A percentile compares a stretch with the other conserved stretches of the same genome.
Conservation (phyloP, 2,888 invertebrate genomes). For the Scaptomyza polygonia region DNA sequence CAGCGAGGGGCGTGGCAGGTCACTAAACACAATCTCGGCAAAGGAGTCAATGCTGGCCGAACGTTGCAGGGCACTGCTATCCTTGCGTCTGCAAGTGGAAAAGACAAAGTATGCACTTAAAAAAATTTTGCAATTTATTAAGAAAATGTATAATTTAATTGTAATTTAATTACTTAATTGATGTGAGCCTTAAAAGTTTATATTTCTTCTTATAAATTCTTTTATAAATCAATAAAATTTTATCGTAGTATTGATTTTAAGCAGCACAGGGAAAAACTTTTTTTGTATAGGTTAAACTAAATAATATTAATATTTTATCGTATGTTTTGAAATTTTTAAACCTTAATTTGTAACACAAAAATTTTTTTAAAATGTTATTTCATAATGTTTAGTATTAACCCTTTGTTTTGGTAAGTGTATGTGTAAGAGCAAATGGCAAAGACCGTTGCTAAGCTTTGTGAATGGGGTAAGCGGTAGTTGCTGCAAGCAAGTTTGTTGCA, state of each 20-base stretch:
- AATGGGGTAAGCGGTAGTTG: conserved; percentile 16
- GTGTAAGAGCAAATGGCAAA: conserved; percentile 23
- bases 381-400: neutral
- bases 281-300: no score
- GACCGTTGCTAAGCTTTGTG: conserved; percentile 4
- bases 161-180: no score
- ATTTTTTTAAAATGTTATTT: neutral
- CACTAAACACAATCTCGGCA: conserved; percentile 89
- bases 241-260: no score
- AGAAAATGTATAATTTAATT: no score
- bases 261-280: no score
- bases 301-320: no score
- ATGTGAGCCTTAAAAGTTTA: no score
- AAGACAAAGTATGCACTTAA: conserved; percentile 3
- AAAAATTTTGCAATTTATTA: neutral
- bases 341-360: no score
- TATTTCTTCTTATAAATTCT: no score
- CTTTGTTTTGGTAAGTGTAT: neutral
- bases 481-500: conserved; percentile 36
- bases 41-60: conserved; percentile 92
- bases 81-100: conserved; percentile 75
- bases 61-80: conserved; percentile 86
- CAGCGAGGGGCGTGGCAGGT: conserved; percentile 83
- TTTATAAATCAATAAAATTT: no score
- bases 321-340: no score